phyloP scores from a whole-genome alignment of 1,140 invertebrate species.

The Drosophila navojoa region DNA sequence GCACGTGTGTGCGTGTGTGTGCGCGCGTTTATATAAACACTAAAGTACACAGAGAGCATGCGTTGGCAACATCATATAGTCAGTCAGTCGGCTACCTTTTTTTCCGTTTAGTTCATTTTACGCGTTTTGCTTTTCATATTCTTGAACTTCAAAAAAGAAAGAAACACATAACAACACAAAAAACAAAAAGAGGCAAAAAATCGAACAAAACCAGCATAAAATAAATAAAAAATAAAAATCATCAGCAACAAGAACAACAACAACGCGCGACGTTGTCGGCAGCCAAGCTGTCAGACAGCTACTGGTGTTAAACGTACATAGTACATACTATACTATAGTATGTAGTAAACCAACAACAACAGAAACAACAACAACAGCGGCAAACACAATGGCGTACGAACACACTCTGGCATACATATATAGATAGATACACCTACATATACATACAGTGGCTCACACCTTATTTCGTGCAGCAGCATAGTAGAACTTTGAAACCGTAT shows the following conservation, averaged over 20 bases:
- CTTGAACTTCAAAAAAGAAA: slow-evolving; percentile 75
- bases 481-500: no score
- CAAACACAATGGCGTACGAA: slow-evolving; percentile 25
- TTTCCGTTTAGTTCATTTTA: slow-evolving; percentile 52
- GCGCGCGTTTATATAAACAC: slow-evolving; percentile 1
- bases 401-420: slow-evolving; percentile 9
- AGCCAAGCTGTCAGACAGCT: slow-evolving; percentile 79
- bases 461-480: no score
- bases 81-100: slow-evolving; percentile 37
- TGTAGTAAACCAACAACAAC: slow-evolving; percentile 41
- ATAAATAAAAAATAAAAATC: slow-evolving; percentile 54
- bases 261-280: slow-evolving; percentile 41
- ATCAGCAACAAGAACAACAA: slow-evolving; percentile 27
- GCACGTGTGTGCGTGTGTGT: slow-evolving; percentile 1
- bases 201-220: slow-evolving; percentile 73
- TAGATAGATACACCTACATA: slow-evolving; percentile 14
- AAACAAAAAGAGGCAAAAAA: slow-evolving; percentile 24
- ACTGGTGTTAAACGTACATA: slow-evolving; percentile 79
- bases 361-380: slow-evolving; percentile 29
- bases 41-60: slow-evolving; percentile 37
- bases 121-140: slow-evolving; percentile 75
- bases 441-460: no score
- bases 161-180: slow-evolving; percentile 24
- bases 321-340: slow-evolving; percentile 39
- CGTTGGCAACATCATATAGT: slow-evolving; percentile 40